phyloP scores from a whole-genome alignment of 2,888 invertebrate species.

The Limnephilus rhombicus region DNA sequence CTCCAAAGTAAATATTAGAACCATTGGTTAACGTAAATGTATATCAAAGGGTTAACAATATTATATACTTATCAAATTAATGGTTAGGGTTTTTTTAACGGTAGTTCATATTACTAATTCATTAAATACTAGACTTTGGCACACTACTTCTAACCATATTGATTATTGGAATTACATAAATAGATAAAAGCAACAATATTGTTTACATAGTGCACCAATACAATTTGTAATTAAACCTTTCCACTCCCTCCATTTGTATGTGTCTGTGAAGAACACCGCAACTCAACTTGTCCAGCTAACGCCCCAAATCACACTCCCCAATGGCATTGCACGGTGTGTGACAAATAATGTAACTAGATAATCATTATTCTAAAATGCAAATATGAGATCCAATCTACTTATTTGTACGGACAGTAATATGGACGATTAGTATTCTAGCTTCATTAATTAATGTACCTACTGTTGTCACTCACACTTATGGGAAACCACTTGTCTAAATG shows the following conservation, averaged over 20 bases:
- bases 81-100: neutral
- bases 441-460: neutral
- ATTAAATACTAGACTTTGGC: slow-evolving; percentile 36
- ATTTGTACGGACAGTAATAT: slow-evolving; percentile 23
- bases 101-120: slow-evolving; percentile 7
- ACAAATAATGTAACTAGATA: neutral
- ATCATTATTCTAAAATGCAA: slow-evolving; percentile 5
- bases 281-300: neutral
- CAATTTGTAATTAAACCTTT: neutral
- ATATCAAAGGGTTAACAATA: neutral
- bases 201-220: slow-evolving; percentile 28
- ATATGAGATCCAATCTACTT: slow-evolving; percentile 12
- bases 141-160: slow-evolving; percentile 28
- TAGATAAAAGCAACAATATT: neutral
- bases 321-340: neutral
- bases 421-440: slow-evolving; percentile 5
- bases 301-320: neutral
- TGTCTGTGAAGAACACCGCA: neutral
- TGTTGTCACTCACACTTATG: neutral
- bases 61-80: neutral
- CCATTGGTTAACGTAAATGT: neutral
- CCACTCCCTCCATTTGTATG: neutral
- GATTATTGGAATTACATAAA: neutral
- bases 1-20: neutral
- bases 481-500: neutral